Percentiles rank a stretch among this genome's conserved stretches.
phyloP scores from a whole-genome alignment of 2,113 vertebrate genomes.

The Embiotoca jacksoni region DNA sequence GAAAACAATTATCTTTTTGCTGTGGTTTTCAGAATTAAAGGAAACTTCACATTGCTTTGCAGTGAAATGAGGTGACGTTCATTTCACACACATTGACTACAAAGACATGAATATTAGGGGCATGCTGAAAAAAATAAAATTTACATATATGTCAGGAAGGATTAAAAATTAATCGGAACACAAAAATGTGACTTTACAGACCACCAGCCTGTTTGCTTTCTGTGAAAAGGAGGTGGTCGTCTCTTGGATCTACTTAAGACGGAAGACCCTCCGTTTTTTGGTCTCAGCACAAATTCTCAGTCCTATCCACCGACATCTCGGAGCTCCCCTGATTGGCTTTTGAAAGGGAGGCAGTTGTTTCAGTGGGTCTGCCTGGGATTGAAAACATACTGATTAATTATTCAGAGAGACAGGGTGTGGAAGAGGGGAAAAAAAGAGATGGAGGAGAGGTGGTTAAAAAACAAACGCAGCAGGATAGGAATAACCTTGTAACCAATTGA shows the following conservation, averaged over 20 bases:
- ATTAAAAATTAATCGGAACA: neutral
- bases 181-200: neutral
- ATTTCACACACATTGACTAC: conserved; percentile 27
- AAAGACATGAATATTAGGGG: neutral
- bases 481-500: conserved; percentile 32
- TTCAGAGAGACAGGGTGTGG: conserved; percentile 69
- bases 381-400: conserved; percentile 81
- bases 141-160: too few species aligned
- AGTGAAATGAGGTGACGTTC: neutral
- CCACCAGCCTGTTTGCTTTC: neutral
- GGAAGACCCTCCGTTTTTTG: neutral
- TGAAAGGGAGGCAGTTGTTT: conserved; percentile 65
- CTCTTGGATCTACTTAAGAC: conserved; percentile 37
- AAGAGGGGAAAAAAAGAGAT: conserved; percentile 40
- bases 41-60: neutral
- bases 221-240: conserved; percentile 12
- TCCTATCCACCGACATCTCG: conserved; percentile 40
- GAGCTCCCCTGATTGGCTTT: conserved; percentile 50
- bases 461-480: conserved; percentile 32
- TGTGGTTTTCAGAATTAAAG: neutral
- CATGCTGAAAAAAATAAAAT: neutral
- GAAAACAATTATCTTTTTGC: neutral
- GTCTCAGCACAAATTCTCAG: conserved; percentile 31
- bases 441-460: conserved; percentile 31
- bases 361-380: conserved; percentile 59